Evolutionary conservation across 2,113 vertebrate genomes (phyloP).

Genomic region (Chaetura pelagica): DNA sequence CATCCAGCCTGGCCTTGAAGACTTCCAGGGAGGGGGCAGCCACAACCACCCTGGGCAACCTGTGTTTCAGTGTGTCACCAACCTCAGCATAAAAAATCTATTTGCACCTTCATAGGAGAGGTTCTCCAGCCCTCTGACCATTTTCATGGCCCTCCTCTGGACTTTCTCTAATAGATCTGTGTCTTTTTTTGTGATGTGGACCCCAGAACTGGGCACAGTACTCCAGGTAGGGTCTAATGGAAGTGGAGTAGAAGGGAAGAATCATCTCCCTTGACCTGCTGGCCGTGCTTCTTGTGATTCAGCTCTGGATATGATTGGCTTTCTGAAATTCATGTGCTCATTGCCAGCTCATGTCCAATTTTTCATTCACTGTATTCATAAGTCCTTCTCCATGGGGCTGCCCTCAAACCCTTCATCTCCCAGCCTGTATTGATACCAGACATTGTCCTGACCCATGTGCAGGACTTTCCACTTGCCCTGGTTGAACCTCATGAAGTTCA

Average conservation of each 20-base stretch:
- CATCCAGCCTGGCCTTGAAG: accelerated
- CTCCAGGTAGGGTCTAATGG: background rate
- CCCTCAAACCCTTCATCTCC: background rate
- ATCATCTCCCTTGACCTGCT: background rate
- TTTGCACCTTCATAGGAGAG: background rate
- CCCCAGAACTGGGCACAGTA: accelerated
- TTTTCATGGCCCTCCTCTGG: background rate
- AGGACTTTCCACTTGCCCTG: background rate
- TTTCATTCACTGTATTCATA: background rate
- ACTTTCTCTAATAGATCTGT: accelerated
- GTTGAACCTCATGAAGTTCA: background rate
- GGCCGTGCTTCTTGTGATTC: background rate
- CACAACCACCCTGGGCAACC: accelerated
- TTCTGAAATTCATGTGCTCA: background rate
- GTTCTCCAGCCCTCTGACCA: background rate
- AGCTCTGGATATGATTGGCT: accelerated
- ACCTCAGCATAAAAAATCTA: background rate
- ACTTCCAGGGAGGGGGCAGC: background rate
- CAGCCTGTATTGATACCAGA: background rate
- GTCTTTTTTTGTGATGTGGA: no score
- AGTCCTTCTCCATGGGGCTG: background rate
- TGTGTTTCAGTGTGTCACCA: background rate
- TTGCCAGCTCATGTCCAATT: accelerated
- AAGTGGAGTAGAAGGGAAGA: background rate
- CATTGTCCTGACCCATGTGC: accelerated